These are phyloP conservation scores for Spongilla lacustris DNA, from an alignment of 37 sponge, comb jelly and placozoan species.

Conservation along the genomic window DNA sequence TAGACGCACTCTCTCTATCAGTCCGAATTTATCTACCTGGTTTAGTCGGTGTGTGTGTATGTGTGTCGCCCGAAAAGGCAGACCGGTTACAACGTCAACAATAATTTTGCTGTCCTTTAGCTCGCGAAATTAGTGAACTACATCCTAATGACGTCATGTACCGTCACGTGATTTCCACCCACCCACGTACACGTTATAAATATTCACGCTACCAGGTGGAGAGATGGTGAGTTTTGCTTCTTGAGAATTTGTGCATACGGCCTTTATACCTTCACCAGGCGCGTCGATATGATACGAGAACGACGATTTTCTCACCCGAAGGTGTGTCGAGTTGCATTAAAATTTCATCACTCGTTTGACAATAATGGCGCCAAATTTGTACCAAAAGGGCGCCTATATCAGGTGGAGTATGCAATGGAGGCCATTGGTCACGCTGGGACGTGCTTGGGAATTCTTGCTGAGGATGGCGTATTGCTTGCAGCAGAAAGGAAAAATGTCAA, in stretches of 20 bases:
- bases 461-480: slow-evolving; percentile 94
- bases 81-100: too few species aligned
- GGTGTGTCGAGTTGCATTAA: slow-evolving; percentile 50
- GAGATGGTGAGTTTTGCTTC: too few species aligned
- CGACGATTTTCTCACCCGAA: slow-evolving; percentile 98
- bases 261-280: slow-evolving; percentile 43
- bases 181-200: too few species aligned
- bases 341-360: neutral
- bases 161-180: too few species aligned
- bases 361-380: slow-evolving; percentile 4
- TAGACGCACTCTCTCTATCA: neutral
- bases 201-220: too few species aligned
- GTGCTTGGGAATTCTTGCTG: slow-evolving; percentile 94
- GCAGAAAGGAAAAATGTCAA: slow-evolving; percentile 94
- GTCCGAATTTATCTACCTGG: too few species aligned
- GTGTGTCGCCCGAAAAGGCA: too few species aligned
- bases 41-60: too few species aligned
- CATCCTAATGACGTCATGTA: too few species aligned
- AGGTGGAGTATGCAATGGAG: slow-evolving; percentile 99
- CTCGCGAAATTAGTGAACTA: too few species aligned
- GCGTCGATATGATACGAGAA: slow-evolving; percentile 92
- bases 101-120: too few species aligned
- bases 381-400: slow-evolving; percentile 92
- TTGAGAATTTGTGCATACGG: neutral
- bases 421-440: slow-evolving; percentile 96